Conservation (phyloP, 2,797 vertebrate species). For the Platalea minor region DNA sequence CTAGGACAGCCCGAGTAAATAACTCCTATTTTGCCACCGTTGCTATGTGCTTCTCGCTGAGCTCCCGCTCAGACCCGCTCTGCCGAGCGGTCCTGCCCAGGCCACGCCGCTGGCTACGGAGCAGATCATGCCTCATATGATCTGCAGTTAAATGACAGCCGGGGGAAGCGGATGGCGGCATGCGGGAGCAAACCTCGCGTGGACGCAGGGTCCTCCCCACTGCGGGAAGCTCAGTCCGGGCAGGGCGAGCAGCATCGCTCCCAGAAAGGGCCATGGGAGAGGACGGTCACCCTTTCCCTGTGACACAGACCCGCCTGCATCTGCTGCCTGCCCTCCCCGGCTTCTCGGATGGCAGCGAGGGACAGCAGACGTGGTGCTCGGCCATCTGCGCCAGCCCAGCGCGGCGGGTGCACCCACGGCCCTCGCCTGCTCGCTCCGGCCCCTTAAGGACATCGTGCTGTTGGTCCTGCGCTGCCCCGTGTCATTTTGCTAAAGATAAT, state of each 20-base stretch:
- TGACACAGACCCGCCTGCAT: not conserved
- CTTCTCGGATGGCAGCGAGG: not conserved
- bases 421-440: not conserved
- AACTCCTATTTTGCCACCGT: not conserved
- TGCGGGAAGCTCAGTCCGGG: not conserved
- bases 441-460: not conserved
- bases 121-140: rapidly evolving
- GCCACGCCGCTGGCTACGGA: rapidly evolving
- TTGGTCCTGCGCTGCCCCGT: not conserved
- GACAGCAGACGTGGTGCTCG: not conserved
- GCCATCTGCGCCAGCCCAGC: not conserved
- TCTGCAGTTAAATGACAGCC: not conserved
- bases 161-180: not conserved
- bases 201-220: not conserved
- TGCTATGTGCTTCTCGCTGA: not conserved
- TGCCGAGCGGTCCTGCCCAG: not conserved
- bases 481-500: not conserved
- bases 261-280: not conserved
- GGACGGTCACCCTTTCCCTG: not conserved
- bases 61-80: not conserved
- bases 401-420: not conserved
- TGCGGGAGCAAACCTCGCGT: not conserved
- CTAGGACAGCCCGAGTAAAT: not conserved
- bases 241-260: not conserved
- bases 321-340: not conserved